Evolutionary conservation across 2,113 vertebrate species (phyloP).

Genomic region (Zingel zingel): DNA sequence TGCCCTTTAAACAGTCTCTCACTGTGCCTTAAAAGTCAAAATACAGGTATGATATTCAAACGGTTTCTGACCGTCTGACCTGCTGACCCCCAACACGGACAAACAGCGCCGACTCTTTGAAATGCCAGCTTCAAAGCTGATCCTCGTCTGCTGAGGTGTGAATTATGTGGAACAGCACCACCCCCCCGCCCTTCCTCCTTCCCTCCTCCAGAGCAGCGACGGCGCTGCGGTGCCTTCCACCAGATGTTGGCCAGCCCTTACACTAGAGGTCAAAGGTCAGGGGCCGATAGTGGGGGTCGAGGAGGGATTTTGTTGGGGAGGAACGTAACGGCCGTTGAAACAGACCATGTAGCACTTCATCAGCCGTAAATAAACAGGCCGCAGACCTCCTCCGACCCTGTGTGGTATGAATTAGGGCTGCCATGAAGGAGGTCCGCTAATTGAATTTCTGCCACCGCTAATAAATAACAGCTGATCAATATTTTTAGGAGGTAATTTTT

Average conservation of each 20-base stretch:
- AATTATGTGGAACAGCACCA: conserved; percentile 56
- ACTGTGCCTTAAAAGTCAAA: background rate
- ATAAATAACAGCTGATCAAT: conserved; percentile 68
- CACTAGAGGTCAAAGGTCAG: conserved; percentile 50
- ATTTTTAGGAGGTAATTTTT: conserved; percentile 57
- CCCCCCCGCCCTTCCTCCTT: conserved; percentile 11
- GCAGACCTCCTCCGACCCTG: conserved; percentile 47
- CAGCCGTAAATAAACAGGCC: conserved; percentile 60
- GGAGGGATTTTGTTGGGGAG: conserved; percentile 10
- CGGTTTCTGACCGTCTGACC: background rate
- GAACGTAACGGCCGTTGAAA: conserved; percentile 11
- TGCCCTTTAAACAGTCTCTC: background rate
- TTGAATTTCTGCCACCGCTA: conserved; percentile 58
- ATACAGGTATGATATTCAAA: conserved; percentile 4
- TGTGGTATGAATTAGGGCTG: conserved; percentile 63
- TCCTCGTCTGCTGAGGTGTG: conserved; percentile 47
- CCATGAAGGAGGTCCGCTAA: conserved; percentile 64
- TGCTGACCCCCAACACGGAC: conserved; percentile 19
- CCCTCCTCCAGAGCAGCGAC: background rate
- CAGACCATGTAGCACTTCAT: conserved; percentile 54
- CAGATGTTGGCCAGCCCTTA: conserved; percentile 67
- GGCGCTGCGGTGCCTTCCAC: conserved; percentile 13
- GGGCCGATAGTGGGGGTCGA: conserved; percentile 20
- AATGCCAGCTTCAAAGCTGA: conserved; percentile 63
- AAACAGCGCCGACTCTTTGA: conserved; percentile 51